phyloP scores from a whole-genome alignment of 1,140 invertebrate species.

The Apis dorsata region DNA sequence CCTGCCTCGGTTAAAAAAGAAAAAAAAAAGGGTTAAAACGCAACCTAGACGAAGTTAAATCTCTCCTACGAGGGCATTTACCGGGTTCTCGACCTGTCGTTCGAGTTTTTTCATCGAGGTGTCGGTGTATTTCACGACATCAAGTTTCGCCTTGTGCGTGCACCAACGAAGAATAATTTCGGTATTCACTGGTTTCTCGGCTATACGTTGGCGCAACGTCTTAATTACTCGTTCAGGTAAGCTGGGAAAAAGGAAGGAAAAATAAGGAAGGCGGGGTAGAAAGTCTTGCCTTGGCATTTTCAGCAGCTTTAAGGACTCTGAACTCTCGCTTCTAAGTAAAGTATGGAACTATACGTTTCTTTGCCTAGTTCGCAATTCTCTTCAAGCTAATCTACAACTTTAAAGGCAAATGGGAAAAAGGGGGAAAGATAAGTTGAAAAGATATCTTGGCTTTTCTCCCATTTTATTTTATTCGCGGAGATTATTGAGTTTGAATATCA shows the following conservation, averaged over 20 bases:
- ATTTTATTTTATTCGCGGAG: too few relatives aligned
- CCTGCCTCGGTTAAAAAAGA: background rate
- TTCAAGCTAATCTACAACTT: conserved; percentile 37
- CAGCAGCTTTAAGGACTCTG: conserved; percentile 25
- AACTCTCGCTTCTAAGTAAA: conserved; percentile 34
- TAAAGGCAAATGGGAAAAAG: conserved; percentile 25
- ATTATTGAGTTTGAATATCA: background rate
- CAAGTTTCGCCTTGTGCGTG: background rate
- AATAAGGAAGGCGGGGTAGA: conserved; percentile 2
- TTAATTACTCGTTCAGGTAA: conserved; percentile 46
- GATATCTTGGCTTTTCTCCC: background rate
- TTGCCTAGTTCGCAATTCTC: conserved; percentile 21
- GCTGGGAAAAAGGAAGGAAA: conserved; percentile 21
- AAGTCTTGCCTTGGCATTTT: conserved; percentile 32
- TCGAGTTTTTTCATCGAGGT: background rate
- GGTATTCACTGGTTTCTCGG: conserved; percentile 11
- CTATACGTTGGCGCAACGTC: conserved; percentile 3
- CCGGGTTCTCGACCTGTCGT: too few relatives aligned
- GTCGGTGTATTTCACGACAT: background rate
- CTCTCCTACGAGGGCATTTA: background rate
- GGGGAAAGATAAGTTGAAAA: background rate
- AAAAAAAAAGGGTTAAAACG: background rate
- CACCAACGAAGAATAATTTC: conserved; percentile 24
- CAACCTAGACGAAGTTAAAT: background rate
- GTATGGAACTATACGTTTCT: conserved; percentile 39